phyloP scores from a whole-genome alignment of 2,797 vertebrate species.

The Xerus rutilus region DNA sequence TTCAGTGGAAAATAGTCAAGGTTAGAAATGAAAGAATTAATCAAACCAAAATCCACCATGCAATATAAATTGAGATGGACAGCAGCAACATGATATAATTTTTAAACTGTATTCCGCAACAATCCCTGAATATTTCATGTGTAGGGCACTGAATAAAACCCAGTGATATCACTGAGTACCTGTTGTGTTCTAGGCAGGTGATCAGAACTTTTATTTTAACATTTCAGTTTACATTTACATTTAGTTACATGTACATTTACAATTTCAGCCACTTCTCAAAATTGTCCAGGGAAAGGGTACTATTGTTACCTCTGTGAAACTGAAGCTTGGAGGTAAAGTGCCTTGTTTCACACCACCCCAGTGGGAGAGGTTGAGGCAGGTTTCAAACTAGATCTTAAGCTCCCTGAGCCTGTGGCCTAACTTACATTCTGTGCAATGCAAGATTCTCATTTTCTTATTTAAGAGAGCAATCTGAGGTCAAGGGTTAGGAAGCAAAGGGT shows the following conservation, averaged over 20 bases:
- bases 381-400: background rate
- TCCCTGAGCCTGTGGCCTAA: background rate
- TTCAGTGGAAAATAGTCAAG: background rate
- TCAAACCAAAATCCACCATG: background rate
- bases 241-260: background rate
- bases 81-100: background rate
- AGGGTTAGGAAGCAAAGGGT: background rate
- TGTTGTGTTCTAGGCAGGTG: background rate
- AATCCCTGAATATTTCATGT: background rate
- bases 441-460: background rate
- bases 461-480: background rate
- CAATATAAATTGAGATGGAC: background rate
- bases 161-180: background rate
- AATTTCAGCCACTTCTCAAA: background rate
- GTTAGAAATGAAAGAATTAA: constrained; percentile 21
- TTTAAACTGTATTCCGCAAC: background rate
- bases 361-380: background rate
- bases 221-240: background rate
- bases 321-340: background rate
- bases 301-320: background rate
- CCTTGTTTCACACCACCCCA: background rate
- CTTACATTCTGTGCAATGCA: too few relatives aligned
- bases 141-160: background rate
- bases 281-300: background rate
- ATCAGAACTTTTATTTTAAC: background rate